Percentiles rank a stretch among this genome's conserved stretches.
Evolutionary conservation across 2,797 vertebrate species (phyloP).

Genomic region (Parauchenoglanis ngamensis): DNA sequence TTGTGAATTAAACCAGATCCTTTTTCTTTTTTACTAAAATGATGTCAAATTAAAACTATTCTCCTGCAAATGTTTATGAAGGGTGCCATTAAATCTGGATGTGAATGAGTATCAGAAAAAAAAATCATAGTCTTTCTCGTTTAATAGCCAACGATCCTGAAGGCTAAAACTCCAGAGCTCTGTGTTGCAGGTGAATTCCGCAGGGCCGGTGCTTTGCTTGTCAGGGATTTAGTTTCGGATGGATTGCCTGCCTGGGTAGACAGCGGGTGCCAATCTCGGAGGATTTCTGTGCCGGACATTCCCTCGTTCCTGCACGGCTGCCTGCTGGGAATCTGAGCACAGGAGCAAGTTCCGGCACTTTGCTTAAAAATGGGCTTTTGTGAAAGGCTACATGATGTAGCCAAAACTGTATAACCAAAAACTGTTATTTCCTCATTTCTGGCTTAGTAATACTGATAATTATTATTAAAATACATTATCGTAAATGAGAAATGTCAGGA

Average conservation of each 20-base stretch:
- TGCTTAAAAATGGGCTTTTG: not conserved
- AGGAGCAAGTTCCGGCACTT: not conserved
- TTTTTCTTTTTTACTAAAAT: not conserved
- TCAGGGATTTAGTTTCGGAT: conserved; percentile 30
- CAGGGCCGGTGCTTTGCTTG: not conserved
- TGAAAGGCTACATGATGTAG: not conserved
- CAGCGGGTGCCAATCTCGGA: conserved; percentile 19
- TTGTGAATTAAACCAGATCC: not conserved
- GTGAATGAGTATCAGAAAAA: not conserved
- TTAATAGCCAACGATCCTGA: conserved; percentile 20
- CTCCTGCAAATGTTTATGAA: not conserved
- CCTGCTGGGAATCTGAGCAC: not conserved
- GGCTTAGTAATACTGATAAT: not conserved
- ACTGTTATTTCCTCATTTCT: not conserved
- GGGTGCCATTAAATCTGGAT: not conserved
- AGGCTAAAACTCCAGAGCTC: conserved; percentile 6
- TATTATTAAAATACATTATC: not conserved
- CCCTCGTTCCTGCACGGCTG: not conserved
- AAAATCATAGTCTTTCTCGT: not conserved
- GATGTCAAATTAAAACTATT: not conserved
- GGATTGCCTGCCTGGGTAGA: conserved; percentile 8
- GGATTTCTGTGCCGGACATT: conserved; percentile 21
- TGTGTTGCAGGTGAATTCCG: not conserved
- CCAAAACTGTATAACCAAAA: not conserved
- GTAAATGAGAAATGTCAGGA: not conserved